Evolutionary conservation across 2,797 vertebrate species (phyloP), one percentile per base, ranked within the genome.

Genomic region (Sebastes aleutianus): DNA sequence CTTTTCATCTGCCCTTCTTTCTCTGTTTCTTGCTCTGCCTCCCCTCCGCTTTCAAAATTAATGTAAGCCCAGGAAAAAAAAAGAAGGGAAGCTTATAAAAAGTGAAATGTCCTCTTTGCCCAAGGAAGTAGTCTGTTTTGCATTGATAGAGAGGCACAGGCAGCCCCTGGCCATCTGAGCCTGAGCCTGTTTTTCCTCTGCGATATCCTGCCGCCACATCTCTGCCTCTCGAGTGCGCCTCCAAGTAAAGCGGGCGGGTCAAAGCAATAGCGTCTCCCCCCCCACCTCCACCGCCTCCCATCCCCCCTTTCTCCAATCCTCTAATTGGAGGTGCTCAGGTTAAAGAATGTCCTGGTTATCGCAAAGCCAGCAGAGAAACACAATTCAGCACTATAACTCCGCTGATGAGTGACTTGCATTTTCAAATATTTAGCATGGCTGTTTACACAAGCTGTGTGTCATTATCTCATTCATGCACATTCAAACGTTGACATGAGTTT

Each of bases 51-150:
- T 96, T 96, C 95, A 96, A 97, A 97, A 97, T 97, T 95, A 97
- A 97, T 96, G 96, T 96, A 96, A 96, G 95, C 96, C 95, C 94
- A 92, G 93, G 92, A 95, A 90, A 77, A 80, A 34, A 74, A 82
- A 65, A 84, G 56, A 83, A 68, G 73, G 81, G 76, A 87, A 78
- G 96, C 95, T 97, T 97, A 96, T 96, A 96, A 96, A 91, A 89
- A 97, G 96, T 96, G 95, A 97, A 97, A 97, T 96, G 97, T 96
- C 96, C 96, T 97, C 96, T 96, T 97, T 96, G 96, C 94, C 95
- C 93, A 93, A 94, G 94, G 95, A 96, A 95, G 91, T 95, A 95
- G 96, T 98, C 97, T 98, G 97, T 97, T 98, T 98, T 97, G 95
- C 97, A 98, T 98, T 98, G 97, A 97, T 97, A 96, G 96, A 95